These are phyloP conservation scores for Pseudonaja textilis DNA, from an alignment of 2,113 vertebrate genomes.

Conservation along the genomic window DNA sequence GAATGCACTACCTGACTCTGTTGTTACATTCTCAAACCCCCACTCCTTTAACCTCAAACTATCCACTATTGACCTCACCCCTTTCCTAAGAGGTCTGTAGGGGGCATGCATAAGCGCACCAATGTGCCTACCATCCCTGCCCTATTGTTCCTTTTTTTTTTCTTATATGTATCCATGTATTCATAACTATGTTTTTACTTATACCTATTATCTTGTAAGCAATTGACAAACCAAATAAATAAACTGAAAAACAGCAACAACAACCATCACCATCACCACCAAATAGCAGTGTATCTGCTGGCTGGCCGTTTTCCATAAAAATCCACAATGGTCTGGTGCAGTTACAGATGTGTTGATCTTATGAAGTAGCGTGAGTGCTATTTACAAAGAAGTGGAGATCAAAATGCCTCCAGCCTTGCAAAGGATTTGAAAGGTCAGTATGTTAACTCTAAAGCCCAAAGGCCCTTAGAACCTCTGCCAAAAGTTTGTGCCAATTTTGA, in stretches of 20 bases:
- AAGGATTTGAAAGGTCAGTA: not conserved
- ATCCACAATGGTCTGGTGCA: not conserved
- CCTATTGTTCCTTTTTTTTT: no score
- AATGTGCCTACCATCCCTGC: no score
- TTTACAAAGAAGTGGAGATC: not conserved
- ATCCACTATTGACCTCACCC: no score
- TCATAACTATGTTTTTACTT: no score
- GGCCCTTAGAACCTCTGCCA: not conserved
- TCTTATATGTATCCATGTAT: no score
- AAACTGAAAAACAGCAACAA: not conserved
- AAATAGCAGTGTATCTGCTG: not conserved
- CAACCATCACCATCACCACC: rapidly evolving
- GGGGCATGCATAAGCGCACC: no score
- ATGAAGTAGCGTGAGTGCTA: not conserved
- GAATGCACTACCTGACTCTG: no score
- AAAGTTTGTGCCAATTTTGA: not conserved
- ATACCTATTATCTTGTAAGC: no score
- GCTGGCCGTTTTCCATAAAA: not conserved
- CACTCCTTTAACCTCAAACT: rapidly evolving
- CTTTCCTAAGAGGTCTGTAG: no score
- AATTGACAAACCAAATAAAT: no score
- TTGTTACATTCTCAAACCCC: no score
- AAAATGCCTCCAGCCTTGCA: not conserved
- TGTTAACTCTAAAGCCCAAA: not conserved
- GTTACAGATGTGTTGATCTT: not conserved